Conservation (phyloP, 2,888 invertebrate genomes). For the Troides oblongomaculatus region DNA sequence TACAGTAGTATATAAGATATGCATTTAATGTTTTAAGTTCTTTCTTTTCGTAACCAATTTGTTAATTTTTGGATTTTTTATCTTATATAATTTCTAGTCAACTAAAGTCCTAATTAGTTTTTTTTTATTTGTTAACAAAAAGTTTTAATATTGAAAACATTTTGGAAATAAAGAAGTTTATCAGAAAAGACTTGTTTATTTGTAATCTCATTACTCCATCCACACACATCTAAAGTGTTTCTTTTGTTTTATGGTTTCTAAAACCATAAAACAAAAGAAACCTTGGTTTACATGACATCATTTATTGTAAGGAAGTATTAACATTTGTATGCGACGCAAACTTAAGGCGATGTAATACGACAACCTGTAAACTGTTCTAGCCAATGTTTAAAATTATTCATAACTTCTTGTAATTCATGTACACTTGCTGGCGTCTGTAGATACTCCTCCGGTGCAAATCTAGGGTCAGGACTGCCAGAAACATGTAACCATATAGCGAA, state of each 20-base stretch:
- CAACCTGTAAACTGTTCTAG: conserved; percentile 58
- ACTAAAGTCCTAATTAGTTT: conserved; percentile 19
- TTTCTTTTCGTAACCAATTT: conserved; percentile 3
- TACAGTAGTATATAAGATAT: conserved; percentile 24
- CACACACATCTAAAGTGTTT: too few species aligned
- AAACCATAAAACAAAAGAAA: background rate
- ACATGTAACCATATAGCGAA: conserved; percentile 72
- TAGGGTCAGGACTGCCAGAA: conserved; percentile 61
- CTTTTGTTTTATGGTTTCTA: too few species aligned
- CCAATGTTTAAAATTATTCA: conserved; percentile 64
- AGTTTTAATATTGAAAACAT: conserved; percentile 5
- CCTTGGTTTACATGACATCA: conserved; percentile 8
- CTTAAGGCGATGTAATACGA: conserved; percentile 31
- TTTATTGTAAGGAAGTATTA: conserved; percentile 11
- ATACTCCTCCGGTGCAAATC: conserved; percentile 66
- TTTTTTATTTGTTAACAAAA: conserved; percentile 19
- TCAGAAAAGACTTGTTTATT: background rate
- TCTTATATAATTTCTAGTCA: conserved; percentile 24
- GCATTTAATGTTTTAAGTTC: conserved; percentile 12
- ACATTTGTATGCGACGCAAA: background rate
- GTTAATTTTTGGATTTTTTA: background rate
- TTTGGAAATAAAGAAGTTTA: conserved; percentile 21
- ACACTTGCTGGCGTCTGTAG: conserved; percentile 60
- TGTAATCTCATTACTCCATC: background rate
- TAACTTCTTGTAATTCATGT: conserved; percentile 53